Evolutionary conservation across 1,140 invertebrate species (phyloP).

Genomic region (Antheraea pernyi): DNA sequence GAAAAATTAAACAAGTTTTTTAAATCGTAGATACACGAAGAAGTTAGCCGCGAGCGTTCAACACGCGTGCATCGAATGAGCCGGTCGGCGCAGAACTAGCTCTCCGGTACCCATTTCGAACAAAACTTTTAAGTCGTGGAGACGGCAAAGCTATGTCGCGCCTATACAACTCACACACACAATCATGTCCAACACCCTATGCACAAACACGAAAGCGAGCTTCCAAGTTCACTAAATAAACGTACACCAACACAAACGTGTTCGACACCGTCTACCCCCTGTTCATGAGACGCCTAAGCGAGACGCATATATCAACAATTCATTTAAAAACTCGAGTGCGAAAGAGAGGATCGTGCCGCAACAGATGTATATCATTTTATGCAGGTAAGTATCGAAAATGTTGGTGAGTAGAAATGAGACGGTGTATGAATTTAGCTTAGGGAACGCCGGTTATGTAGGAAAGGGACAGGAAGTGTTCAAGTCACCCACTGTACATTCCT

Average conservation of each 20-base stretch:
- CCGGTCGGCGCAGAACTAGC: constrained; percentile 74
- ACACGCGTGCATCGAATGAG: constrained; percentile 58
- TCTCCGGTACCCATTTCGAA: constrained; percentile 60
- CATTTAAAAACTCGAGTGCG: constrained; percentile 44
- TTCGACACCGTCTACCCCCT: constrained; percentile 72
- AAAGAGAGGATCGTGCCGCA: constrained; percentile 58
- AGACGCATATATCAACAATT: constrained; percentile 74
- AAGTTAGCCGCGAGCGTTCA: constrained; percentile 50
- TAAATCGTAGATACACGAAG: constrained; percentile 56
- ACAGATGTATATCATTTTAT: constrained; percentile 78
- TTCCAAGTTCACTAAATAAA: constrained; percentile 79
- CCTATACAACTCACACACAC: constrained; percentile 76
- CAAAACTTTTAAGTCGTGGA: constrained; percentile 79
- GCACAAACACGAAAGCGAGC: constrained; percentile 72
- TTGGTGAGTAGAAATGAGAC: constrained; percentile 69
- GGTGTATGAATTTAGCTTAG: constrained; percentile 67
- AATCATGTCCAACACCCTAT: constrained; percentile 60
- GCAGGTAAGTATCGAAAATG: constrained; percentile 78
- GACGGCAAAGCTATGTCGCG: constrained; percentile 78
- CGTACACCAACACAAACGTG: constrained; percentile 74
- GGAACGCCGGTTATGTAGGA: constrained; percentile 65
- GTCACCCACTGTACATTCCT: constrained; percentile 78
- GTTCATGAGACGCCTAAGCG: constrained; percentile 63
- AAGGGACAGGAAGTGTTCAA: constrained; percentile 70
- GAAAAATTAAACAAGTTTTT: constrained; percentile 43